phyloP scores from a whole-genome alignment of 1,140 invertebrate species.

The Portunus trituberculatus region DNA sequence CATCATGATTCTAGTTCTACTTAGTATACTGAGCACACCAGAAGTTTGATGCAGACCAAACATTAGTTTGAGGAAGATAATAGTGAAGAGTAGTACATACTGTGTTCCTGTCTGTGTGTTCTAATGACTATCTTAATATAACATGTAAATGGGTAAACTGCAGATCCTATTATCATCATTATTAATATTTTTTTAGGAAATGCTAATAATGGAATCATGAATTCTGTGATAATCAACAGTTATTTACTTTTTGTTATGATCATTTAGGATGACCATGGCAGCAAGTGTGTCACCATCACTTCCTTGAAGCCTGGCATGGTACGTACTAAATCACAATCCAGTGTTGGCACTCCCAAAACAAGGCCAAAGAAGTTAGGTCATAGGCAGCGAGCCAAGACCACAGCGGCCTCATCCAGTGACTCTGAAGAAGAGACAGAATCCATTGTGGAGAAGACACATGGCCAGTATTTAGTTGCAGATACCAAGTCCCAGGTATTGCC shows the following conservation, averaged over 20 bases:
- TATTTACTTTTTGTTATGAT: constrained; percentile 31
- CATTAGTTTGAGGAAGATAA: too few species aligned
- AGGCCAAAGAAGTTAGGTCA: constrained; percentile 48
- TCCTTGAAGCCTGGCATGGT: constrained; percentile 65
- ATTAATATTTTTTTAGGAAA: neutral
- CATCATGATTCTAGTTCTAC: neutral
- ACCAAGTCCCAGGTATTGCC: constrained; percentile 14
- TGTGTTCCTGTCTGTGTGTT: too few species aligned
- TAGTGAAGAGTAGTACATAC: too few species aligned
- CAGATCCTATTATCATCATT: too few species aligned
- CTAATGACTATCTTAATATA: too few species aligned
- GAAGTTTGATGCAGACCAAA: too few species aligned
- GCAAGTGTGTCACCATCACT: constrained; percentile 65
- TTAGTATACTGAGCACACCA: too few species aligned
- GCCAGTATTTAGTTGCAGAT: constrained; percentile 20
- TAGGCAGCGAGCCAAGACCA: constrained; percentile 42
- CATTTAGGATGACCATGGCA: constrained; percentile 73
- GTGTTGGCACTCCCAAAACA: constrained; percentile 55
- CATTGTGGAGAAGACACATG: constrained; percentile 1
- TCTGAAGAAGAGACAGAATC: constrained; percentile 51
- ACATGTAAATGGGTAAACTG: too few species aligned
- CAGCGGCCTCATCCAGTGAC: constrained; percentile 28
- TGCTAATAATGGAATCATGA: neutral
- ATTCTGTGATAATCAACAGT: neutral
- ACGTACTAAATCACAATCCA: constrained; percentile 68